phyloP scores from a whole-genome alignment of 2,113 vertebrate species.

The Hirundichthys speculiger region DNA sequence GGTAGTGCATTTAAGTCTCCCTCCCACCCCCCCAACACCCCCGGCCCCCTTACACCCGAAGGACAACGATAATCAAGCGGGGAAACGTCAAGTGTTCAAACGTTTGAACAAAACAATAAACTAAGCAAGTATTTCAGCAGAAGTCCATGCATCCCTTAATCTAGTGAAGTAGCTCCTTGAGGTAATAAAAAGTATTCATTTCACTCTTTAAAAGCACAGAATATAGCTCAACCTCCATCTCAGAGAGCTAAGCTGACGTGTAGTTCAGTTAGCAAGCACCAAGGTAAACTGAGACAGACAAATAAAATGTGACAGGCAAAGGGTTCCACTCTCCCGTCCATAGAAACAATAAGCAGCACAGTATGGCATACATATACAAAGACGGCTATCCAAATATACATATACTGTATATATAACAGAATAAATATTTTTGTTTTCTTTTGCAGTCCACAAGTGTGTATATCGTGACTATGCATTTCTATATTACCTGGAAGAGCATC shows the following conservation, averaged over 20 bases:
- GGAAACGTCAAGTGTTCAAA: conserved; percentile 51
- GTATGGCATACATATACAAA: conserved; percentile 80
- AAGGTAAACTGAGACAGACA: conserved; percentile 73
- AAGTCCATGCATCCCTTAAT: conserved; percentile 73
- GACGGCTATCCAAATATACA: conserved; percentile 86
- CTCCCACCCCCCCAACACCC: conserved; percentile 38
- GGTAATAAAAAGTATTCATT: conserved; percentile 83
- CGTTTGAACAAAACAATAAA: conserved; percentile 54
- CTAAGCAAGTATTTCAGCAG: conserved; percentile 69
- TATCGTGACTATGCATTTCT: conserved; percentile 61
- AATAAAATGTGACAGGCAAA: conserved; percentile 40
- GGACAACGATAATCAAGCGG: conserved; percentile 51
- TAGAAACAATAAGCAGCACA: conserved; percentile 82
- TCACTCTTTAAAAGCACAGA: conserved; percentile 70
- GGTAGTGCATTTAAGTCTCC: conserved; percentile 73
- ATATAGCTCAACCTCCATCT: conserved; percentile 66
- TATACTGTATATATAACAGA: conserved; percentile 59
- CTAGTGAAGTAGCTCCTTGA: conserved; percentile 78
- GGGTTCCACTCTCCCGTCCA: conserved; percentile 67
- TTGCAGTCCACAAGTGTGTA: conserved; percentile 67
- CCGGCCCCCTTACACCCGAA: no score
- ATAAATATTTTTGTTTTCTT: conserved; percentile 79
- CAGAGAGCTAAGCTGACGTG: conserved; percentile 68
- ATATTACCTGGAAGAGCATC: conserved; percentile 81
- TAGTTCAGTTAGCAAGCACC: conserved; percentile 80